These are phyloP conservation scores for Hydrolagus colliei DNA, from an alignment of 2,797 vertebrate genomes.

Conservation along the genomic window DNA sequence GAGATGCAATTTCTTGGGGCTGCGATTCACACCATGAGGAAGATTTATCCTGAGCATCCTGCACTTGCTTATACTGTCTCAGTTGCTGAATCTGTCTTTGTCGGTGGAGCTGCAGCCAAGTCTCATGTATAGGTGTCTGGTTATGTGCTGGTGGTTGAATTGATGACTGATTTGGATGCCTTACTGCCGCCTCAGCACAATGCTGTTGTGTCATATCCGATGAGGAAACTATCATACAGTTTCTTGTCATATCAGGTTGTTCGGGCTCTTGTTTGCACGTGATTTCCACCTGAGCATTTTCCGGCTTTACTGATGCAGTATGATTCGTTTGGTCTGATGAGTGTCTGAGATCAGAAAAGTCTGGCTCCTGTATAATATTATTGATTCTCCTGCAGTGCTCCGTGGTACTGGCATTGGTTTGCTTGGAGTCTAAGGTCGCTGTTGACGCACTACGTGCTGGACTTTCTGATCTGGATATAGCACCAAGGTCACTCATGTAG, in stretches of 20 bases:
- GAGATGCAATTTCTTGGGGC: conserved; percentile 66
- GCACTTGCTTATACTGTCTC: conserved; percentile 45
- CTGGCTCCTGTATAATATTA: not conserved
- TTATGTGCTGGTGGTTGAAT: conserved; percentile 37
- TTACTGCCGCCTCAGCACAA: conserved; percentile 40
- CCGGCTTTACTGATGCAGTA: not conserved
- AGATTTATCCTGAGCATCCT: conserved; percentile 42
- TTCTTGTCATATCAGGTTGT: conserved; percentile 46
- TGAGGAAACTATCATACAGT: conserved; percentile 36
- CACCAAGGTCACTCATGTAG: conserved; percentile 39
- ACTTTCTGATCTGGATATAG: too few species aligned
- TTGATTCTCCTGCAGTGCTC: not conserved
- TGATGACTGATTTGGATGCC: conserved; percentile 40
- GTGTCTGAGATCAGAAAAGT: not conserved
- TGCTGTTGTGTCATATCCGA: conserved; percentile 35
- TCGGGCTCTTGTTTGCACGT: conserved; percentile 44
- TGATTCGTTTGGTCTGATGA: not conserved
- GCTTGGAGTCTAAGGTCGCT: not conserved
- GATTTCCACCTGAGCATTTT: not conserved
- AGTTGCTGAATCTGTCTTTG: conserved; percentile 45
- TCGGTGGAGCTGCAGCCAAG: conserved; percentile 44
- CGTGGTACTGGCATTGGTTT: too few species aligned
- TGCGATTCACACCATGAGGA: conserved; percentile 38
- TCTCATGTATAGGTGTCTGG: conserved; percentile 33
- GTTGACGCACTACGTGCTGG: not conserved